phyloP scores from a whole-genome alignment of 2,797 vertebrate species.

The Neosalanx taihuensis region DNA sequence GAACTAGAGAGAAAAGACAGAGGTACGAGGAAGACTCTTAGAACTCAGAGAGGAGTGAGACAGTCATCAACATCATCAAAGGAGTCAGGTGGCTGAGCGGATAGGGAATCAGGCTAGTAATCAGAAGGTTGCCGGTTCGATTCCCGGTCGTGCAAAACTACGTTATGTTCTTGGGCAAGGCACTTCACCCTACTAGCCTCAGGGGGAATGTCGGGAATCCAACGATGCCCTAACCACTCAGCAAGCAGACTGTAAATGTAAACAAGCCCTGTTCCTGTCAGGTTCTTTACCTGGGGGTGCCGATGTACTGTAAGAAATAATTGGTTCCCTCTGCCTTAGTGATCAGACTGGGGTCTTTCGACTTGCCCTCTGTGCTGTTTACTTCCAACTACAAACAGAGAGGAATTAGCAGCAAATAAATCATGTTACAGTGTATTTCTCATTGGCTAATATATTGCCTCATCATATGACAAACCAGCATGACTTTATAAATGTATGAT shows the following conservation, averaged over 20 bases:
- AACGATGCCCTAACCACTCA: no score
- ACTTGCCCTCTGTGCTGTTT: conserved; percentile 70
- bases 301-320: conserved; percentile 98
- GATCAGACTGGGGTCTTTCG: conserved; percentile 74
- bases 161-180: no score
- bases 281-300: conserved; percentile 82
- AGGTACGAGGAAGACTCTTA: not conserved
- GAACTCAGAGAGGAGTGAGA: conserved; percentile 30
- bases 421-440: not conserved
- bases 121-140: no score
- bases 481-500: not conserved
- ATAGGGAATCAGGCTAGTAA: no score
- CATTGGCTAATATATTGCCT: not conserved
- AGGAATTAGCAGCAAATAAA: not conserved
- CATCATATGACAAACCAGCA: not conserved
- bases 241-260: no score
- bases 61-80: not conserved
- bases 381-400: conserved; percentile 72
- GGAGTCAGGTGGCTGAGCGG: no score
- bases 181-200: no score
- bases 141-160: no score
- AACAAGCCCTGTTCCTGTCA: not conserved
- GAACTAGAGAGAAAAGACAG: conserved; percentile 62
- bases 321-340: conserved; percentile 84
- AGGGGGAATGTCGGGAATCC: no score